Percentiles rank a stretch among this genome's conserved stretches.
These are phyloP conservation scores for Graphium colonna DNA, from an alignment of 2,888 invertebrate species.

Conservation along the genomic window DNA sequence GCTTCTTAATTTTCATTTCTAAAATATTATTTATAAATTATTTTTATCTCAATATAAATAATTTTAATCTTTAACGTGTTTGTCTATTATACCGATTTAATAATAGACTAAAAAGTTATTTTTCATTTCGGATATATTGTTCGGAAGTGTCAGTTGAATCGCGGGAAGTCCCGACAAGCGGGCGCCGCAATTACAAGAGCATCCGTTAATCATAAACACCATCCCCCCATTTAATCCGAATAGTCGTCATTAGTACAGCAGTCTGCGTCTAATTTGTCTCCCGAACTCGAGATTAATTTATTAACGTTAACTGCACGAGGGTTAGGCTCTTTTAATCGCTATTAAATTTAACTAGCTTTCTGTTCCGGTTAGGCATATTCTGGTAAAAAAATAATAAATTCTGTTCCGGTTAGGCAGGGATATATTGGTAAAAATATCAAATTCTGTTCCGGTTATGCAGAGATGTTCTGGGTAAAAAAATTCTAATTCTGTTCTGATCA, in stretches of 20 bases:
- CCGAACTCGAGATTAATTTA: conserved; percentile 77
- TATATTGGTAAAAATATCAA: too few relatives aligned
- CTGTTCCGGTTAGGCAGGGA: too few relatives aligned
- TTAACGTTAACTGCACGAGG: conserved; percentile 76
- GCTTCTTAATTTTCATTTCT: too few relatives aligned
- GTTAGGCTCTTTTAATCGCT: conserved; percentile 31
- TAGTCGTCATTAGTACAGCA: conserved; percentile 78
- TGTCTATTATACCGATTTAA: too few relatives aligned
- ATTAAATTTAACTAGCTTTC: conserved; percentile 22
- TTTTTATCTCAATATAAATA: too few relatives aligned
- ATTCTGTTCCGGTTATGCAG: too few relatives aligned
- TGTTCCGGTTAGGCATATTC: neutral
- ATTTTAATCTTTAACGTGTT: too few relatives aligned
- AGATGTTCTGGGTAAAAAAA: too few relatives aligned
- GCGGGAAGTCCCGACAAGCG: conserved; percentile 56
- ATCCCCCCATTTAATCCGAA: conserved; percentile 79
- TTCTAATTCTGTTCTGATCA: too few relatives aligned
- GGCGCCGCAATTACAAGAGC: conserved; percentile 76
- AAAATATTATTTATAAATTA: too few relatives aligned
- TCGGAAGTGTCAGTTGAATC: conserved; percentile 28
- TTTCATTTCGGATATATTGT: conserved; percentile 35
- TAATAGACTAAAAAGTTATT: too few relatives aligned
- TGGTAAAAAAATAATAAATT: too few relatives aligned
- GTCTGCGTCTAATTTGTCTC: conserved; percentile 79
- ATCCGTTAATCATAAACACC: conserved; percentile 80